Conservation (phyloP, 2,113 vertebrate species). For the Bujurquina vittata region DNA sequence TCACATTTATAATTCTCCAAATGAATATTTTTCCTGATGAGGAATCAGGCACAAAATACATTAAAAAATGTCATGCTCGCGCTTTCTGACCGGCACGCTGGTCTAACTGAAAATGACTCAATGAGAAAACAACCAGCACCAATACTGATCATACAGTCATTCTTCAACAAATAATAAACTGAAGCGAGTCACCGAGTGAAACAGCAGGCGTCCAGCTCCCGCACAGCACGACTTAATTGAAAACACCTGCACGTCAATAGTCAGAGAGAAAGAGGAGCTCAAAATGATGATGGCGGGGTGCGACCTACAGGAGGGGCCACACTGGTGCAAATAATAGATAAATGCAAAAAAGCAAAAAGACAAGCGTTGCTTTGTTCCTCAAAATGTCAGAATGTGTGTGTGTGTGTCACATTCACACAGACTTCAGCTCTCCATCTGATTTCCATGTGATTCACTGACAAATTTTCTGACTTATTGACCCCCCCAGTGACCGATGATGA, state of each 20-base stretch:
- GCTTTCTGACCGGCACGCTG: background rate
- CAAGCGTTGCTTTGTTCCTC: background rate
- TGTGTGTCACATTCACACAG: background rate
- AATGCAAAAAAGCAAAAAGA: background rate
- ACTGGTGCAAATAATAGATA: background rate
- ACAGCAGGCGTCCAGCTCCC: conserved; percentile 16
- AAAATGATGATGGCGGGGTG: background rate
- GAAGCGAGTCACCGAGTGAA: conserved; percentile 46
- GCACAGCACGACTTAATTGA: conserved; percentile 35
- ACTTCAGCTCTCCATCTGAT: conserved; percentile 26
- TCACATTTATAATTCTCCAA: background rate
- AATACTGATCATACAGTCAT: conserved; percentile 18
- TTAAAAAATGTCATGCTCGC: background rate
- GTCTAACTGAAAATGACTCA: conserved; percentile 32
- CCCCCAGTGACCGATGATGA: conserved; percentile 16
- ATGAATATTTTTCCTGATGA: background rate
- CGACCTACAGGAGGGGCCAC: background rate
- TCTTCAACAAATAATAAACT: conserved; percentile 18
- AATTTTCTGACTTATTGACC: conserved; percentile 22
- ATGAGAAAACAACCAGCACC: conserved; percentile 14
- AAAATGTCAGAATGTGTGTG: background rate
- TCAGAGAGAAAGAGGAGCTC: background rate
- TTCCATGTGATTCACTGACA: background rate
- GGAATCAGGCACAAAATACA: background rate
- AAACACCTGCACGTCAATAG: conserved; percentile 41